A percentile compares a stretch with the other conserved stretches of the same genome.
These are phyloP conservation scores for Stenolophus ochropezus DNA, from an alignment of 2,888 invertebrate genomes.

Conservation along the genomic window DNA sequence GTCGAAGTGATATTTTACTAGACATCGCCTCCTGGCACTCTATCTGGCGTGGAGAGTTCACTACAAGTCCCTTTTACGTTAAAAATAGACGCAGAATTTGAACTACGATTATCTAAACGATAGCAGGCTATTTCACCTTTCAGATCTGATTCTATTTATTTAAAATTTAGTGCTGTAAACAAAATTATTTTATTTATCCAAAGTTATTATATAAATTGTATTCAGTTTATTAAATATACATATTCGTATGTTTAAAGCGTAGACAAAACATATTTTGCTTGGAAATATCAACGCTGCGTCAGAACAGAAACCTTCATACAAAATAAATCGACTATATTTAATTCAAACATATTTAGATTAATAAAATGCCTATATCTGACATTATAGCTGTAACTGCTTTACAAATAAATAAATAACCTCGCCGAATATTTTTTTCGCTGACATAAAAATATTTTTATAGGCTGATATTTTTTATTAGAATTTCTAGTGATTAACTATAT, in stretches of 20 bases:
- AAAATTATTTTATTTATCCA: too few species aligned
- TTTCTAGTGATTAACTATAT: constrained; percentile 15
- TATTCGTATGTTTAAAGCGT: neutral
- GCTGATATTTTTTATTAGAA: neutral
- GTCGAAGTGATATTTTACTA: too few species aligned
- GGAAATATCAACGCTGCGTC: neutral
- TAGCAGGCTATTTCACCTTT: too few species aligned
- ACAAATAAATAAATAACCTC: constrained; percentile 8
- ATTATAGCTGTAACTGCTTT: neutral
- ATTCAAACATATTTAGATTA: neutral
- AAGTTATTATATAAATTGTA: too few species aligned
- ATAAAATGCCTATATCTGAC: constrained; percentile 2
- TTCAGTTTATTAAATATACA: too few species aligned
- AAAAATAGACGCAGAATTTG: too few species aligned
- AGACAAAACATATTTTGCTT: neutral
- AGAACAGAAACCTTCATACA: neutral
- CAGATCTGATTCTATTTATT: too few species aligned
- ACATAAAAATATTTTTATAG: neutral
- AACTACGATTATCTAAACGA: too few species aligned
- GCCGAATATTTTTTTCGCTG: neutral
- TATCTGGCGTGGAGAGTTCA: too few species aligned
- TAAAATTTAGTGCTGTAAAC: too few species aligned
- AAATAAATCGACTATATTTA: neutral
- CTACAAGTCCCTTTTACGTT: too few species aligned
- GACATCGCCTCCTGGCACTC: too few species aligned